These are phyloP conservation scores for Melanotaenia maccullochi DNA, from an alignment of 2,797 vertebrate genomes.

Conservation along the genomic window DNA sequence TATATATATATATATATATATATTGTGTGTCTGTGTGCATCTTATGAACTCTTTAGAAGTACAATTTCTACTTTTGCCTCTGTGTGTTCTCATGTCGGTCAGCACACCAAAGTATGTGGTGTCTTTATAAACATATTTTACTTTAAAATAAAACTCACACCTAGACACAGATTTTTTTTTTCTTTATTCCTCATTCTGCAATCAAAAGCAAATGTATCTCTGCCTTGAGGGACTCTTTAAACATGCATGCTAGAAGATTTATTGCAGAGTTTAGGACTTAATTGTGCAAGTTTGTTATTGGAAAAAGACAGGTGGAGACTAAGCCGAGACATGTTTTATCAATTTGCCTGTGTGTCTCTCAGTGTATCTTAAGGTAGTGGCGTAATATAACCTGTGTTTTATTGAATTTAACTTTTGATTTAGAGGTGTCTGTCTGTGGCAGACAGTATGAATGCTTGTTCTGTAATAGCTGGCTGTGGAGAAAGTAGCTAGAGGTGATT, in stretches of 20 bases:
- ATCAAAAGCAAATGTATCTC: slow-evolving; percentile 72
- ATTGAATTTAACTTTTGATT: slow-evolving; percentile 72
- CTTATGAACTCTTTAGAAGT: slow-evolving; percentile 8
- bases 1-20: too few relatives aligned
- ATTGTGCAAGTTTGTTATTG: slow-evolving; percentile 80
- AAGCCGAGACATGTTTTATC: slow-evolving; percentile 78
- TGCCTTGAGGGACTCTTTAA: slow-evolving; percentile 75
- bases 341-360: slow-evolving; percentile 67
- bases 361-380: slow-evolving; percentile 60
- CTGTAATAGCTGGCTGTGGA: slow-evolving; percentile 36
- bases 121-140: not conserved
- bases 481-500: slow-evolving; percentile 48
- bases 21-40: slow-evolving; percentile 18
- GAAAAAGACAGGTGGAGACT: slow-evolving; percentile 78
- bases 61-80: slow-evolving; percentile 5
- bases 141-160: slow-evolving; percentile 29
- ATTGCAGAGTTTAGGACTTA: slow-evolving; percentile 77
- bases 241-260: slow-evolving; percentile 76
- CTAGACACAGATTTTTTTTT: slow-evolving; percentile 41
- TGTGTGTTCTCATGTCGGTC: not conserved
- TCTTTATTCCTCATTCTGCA: slow-evolving; percentile 50
- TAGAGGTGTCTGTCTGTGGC: slow-evolving; percentile 65
- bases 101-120: not conserved
- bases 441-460: slow-evolving; percentile 43
- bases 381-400: slow-evolving; percentile 65